A percentile compares a stretch with the other conserved stretches of the same genome.
Conservation (phyloP, 2,113 vertebrate species). For the Eurystomus gularis region DNA sequence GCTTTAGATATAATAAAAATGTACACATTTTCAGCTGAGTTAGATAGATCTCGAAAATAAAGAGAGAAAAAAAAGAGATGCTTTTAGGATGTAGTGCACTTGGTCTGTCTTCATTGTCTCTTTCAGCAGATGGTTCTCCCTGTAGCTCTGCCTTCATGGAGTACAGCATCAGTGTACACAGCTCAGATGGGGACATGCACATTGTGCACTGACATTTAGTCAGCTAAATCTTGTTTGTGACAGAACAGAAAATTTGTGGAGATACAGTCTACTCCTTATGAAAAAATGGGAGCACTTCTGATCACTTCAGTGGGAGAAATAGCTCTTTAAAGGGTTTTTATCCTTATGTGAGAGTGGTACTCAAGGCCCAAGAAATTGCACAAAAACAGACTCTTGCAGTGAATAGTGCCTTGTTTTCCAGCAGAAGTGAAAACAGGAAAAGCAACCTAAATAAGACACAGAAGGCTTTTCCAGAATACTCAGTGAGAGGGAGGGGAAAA, state of each 20-base stretch:
- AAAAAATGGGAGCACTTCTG: not conserved
- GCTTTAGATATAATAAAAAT: not conserved
- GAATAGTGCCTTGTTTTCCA: not conserved
- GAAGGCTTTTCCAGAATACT: not conserved
- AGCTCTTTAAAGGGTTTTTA: not conserved
- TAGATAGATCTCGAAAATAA: not conserved
- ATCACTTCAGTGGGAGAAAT: not conserved
- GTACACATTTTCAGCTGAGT: not conserved
- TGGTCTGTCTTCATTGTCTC: not conserved
- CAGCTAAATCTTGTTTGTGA: not conserved
- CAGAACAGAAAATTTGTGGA: not conserved
- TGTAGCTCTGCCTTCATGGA: not conserved
- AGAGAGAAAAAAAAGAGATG: rapidly evolving
- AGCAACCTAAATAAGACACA: not conserved
- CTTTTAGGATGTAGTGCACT: not conserved
- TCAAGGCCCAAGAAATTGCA: not conserved
- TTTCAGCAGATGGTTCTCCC: not conserved
- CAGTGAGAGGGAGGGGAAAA: not conserved
- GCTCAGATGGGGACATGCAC: not conserved
- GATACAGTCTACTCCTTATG: not conserved
- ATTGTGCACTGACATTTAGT: constrained; percentile 6
- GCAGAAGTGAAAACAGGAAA: not conserved
- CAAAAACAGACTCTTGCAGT: not conserved
- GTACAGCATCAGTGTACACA: not conserved
- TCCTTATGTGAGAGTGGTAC: not conserved